A percentile compares a stretch with the other conserved stretches of the same genome.
These are phyloP conservation scores for Lepidocyrtoides sp. DNA, from an alignment of 2,888 invertebrate genomes.

Conservation along the genomic window DNA sequence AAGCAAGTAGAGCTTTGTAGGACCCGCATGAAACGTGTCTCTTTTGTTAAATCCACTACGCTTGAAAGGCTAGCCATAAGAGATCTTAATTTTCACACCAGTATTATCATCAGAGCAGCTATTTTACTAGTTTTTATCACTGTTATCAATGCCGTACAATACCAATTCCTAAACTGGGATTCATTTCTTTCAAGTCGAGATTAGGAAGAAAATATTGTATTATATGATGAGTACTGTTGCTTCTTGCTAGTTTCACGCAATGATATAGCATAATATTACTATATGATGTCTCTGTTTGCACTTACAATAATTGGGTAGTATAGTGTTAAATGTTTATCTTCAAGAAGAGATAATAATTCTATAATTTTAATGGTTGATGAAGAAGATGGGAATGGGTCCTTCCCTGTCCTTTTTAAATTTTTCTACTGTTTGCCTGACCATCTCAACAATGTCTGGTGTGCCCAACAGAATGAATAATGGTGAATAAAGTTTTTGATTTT, in stretches of 20 bases:
- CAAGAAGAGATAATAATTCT: slow-evolving; percentile 31
- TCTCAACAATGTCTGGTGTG: neutral
- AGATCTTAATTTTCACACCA: slow-evolving; percentile 54
- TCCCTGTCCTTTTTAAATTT: neutral
- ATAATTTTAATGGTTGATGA: slow-evolving; percentile 27
- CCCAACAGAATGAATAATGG: neutral
- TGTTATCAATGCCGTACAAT: neutral
- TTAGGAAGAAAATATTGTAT: no score
- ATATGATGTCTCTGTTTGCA: no score
- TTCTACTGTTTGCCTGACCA: slow-evolving; percentile 29
- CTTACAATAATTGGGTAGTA: no score
- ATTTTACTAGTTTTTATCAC: neutral
- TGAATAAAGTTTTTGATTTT: neutral
- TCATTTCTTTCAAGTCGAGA: no score
- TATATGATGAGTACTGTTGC: no score
- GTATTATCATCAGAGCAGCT: neutral
- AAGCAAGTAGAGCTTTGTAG: neutral
- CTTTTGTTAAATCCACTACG: slow-evolving; percentile 31
- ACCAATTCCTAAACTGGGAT: no score
- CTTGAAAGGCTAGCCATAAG: slow-evolving; percentile 34
- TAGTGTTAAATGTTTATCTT: slow-evolving; percentile 31
- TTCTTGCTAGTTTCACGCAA: neutral
- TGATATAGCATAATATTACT: no score
- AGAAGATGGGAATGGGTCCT: neutral
- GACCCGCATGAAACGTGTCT: slow-evolving; percentile 9